Conservation (phyloP, 2,113 vertebrate species). For the Phycodurus eques region DNA sequence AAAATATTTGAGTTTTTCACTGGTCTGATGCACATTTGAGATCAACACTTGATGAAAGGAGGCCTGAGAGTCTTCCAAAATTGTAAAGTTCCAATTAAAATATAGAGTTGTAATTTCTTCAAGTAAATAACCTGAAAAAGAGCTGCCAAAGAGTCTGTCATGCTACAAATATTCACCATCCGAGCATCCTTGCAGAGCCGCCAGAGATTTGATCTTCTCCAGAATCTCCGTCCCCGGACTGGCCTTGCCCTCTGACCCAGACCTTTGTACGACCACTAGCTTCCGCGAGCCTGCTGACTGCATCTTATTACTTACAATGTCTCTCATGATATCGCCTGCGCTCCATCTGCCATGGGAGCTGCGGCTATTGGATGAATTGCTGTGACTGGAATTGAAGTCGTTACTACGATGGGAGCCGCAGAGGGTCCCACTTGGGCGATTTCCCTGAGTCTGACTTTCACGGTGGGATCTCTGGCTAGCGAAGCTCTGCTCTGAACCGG, state of each 20-base stretch:
- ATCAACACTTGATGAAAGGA: too few species aligned
- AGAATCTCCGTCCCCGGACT: constrained; percentile 16
- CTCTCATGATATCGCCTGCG: constrained; percentile 40
- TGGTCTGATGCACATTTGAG: too few species aligned
- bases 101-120: background rate
- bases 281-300: constrained; percentile 35
- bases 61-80: background rate
- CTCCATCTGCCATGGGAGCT: constrained; percentile 27
- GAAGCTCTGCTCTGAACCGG: constrained; percentile 46
- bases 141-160: background rate
- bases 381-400: constrained; percentile 24
- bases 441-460: constrained; percentile 24
- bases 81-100: background rate
- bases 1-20: too few species aligned
- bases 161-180: constrained; percentile 42
- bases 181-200: constrained; percentile 17
- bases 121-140: background rate
- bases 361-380: constrained; percentile 40
- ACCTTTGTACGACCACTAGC: constrained; percentile 13
- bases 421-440: background rate
- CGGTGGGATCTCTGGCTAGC: constrained; percentile 35
- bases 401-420: constrained; percentile 11
- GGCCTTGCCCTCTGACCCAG: constrained; percentile 28
- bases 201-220: constrained; percentile 35
- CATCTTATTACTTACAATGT: constrained; percentile 42